Conservation (phyloP, 1,140 invertebrate species). For the Bicyclus anynana region DNA sequence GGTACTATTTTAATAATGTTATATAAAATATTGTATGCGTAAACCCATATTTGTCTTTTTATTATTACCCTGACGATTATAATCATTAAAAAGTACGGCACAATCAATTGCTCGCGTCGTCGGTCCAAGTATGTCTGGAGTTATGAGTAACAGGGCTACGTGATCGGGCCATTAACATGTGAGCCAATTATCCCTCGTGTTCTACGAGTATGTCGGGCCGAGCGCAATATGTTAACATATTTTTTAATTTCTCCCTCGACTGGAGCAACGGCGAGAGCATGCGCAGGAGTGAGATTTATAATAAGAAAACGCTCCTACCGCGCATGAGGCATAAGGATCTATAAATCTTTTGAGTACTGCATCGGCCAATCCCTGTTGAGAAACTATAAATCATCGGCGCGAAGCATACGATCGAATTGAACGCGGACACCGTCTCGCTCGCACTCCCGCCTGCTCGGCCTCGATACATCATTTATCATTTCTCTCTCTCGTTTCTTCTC, state of each 20-base stretch:
- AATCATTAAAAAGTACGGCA: slow-evolving; percentile 3
- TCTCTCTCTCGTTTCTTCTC: slow-evolving; percentile 66
- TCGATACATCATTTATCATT: slow-evolving; percentile 71
- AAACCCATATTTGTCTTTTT: not conserved
- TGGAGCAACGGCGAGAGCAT: slow-evolving; percentile 60
- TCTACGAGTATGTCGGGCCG: slow-evolving; percentile 25
- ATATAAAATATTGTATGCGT: not conserved
- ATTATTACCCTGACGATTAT: not conserved
- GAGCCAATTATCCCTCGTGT: slow-evolving; percentile 55
- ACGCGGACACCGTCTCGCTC: slow-evolving; percentile 53
- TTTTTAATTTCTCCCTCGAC: slow-evolving; percentile 64
- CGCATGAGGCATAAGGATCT: slow-evolving; percentile 68
- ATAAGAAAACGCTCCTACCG: slow-evolving; percentile 73
- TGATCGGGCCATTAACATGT: slow-evolving; percentile 53
- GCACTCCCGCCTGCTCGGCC: slow-evolving; percentile 38
- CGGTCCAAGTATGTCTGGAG: slow-evolving; percentile 10
- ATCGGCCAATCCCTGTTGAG: slow-evolving; percentile 75
- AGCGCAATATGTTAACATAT: slow-evolving; percentile 69
- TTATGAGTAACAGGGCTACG: slow-evolving; percentile 26
- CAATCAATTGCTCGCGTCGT: slow-evolving; percentile 12
- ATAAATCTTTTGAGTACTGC: slow-evolving; percentile 72
- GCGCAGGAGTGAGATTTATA: slow-evolving; percentile 72
- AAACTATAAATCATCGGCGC: slow-evolving; percentile 72
- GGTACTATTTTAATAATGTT: not conserved
- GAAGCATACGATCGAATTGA: slow-evolving; percentile 55